Evolutionary conservation across 2,113 vertebrate genomes (phyloP).

Genomic region (Corydoras sp.): DNA sequence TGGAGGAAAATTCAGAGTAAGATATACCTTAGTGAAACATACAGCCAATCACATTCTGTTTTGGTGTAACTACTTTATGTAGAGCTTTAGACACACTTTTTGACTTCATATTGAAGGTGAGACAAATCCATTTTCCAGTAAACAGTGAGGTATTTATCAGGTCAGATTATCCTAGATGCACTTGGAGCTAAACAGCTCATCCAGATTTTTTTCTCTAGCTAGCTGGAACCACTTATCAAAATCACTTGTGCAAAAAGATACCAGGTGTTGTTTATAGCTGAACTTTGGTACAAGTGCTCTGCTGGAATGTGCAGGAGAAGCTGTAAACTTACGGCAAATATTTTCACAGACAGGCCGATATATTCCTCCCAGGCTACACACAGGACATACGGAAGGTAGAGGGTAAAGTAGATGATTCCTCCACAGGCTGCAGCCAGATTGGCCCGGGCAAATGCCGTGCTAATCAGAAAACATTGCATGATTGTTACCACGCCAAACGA

Average conservation of each 20-base stretch:
- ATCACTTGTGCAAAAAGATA: background rate
- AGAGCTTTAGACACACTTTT: too few relatives aligned
- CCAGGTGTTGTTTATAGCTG: background rate
- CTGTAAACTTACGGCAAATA: constrained; percentile 76
- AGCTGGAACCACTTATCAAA: constrained; percentile 6
- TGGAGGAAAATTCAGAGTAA: constrained; percentile 25
- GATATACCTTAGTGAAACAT: background rate
- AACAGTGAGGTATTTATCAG: background rate
- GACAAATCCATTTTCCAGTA: too few relatives aligned
- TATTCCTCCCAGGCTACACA: constrained; percentile 96
- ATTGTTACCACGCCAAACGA: constrained; percentile 89
- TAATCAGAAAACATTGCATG: constrained; percentile 95
- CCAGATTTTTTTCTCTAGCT: constrained; percentile 1
- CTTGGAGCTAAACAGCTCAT: constrained; percentile 19
- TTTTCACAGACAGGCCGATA: constrained; percentile 78
- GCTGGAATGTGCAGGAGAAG: constrained; percentile 43
- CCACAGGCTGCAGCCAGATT: constrained; percentile 93
- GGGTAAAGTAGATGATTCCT: constrained; percentile 91
- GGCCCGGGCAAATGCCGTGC: constrained; percentile 89
- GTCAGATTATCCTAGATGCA: background rate
- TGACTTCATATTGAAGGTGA: too few relatives aligned
- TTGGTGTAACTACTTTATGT: background rate
- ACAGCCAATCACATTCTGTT: too few relatives aligned
- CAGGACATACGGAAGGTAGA: constrained; percentile 90
- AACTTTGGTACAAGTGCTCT: constrained; percentile 14